Evolutionary conservation across 2,113 vertebrate genomes (phyloP).

Genomic region (Crypturellus undulatus): DNA sequence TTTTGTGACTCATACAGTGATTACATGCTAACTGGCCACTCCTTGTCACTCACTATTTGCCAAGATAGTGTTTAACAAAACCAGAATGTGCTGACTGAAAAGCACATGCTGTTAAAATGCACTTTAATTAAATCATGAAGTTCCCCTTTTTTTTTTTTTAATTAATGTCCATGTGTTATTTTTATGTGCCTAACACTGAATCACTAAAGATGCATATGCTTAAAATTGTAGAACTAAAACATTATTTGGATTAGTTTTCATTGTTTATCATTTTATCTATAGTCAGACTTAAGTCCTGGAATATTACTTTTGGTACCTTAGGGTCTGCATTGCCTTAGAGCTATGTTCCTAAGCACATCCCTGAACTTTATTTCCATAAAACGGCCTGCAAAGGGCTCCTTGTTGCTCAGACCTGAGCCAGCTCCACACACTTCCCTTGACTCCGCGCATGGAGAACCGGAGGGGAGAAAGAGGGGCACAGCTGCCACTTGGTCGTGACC

Average conservation of each 20-base stretch:
- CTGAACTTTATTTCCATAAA: neutral
- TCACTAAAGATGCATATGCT: neutral
- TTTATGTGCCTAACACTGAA: neutral
- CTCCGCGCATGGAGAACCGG: neutral
- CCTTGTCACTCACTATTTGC: slow-evolving; percentile 64
- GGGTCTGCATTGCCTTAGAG: neutral
- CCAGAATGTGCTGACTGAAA: slow-evolving; percentile 30
- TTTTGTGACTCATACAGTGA: slow-evolving; percentile 56
- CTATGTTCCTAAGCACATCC: neutral
- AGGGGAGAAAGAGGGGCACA: fast-evolving
- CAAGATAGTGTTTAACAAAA: slow-evolving; percentile 50
- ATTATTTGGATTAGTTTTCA: neutral
- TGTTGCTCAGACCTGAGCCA: neutral
- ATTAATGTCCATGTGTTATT: neutral
- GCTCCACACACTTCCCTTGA: neutral
- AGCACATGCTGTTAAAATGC: slow-evolving; percentile 12
- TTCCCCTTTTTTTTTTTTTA: neutral
- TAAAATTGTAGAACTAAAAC: neutral
- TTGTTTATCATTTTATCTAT: neutral
- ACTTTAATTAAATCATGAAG: neutral
- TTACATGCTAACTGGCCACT: slow-evolving; percentile 50
- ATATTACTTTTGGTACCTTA: neutral
- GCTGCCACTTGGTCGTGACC: neutral
- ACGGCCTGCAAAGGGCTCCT: neutral
- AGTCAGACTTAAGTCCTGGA: neutral